Percentiles rank a stretch among this genome's conserved stretches.
Conservation (phyloP, 2,113 vertebrate genomes). For the Uropsilus gracilis region DNA sequence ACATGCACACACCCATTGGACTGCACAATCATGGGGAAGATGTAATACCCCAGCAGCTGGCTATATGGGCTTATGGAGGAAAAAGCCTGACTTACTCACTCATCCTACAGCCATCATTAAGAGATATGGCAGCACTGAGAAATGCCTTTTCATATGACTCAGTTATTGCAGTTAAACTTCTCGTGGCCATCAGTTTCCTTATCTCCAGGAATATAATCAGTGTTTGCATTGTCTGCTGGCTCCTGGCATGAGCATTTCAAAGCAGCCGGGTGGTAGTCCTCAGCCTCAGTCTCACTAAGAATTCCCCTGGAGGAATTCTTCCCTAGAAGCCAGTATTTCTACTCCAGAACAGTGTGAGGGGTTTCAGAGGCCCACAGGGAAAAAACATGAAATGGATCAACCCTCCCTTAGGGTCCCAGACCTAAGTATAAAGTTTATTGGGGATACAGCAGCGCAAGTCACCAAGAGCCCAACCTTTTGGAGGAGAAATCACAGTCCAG, state of each 20-base stretch:
- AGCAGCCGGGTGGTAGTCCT: background rate
- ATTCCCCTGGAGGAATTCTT: background rate
- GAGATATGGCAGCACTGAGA: background rate
- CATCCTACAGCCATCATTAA: too few species aligned
- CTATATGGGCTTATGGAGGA: too few species aligned
- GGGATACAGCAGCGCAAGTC: background rate
- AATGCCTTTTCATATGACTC: background rate
- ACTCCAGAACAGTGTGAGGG: background rate
- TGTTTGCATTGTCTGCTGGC: background rate
- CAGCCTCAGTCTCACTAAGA: background rate
- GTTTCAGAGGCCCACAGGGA: background rate
- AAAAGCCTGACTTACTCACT: too few species aligned
- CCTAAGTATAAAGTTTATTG: background rate
- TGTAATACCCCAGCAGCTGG: too few species aligned
- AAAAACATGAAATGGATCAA: background rate
- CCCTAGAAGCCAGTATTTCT: background rate
- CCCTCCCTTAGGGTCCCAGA: background rate
- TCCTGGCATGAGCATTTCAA: background rate
- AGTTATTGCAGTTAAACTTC: too few species aligned
- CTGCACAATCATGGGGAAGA: too few species aligned
- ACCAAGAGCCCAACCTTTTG: background rate
- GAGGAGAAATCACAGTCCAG: background rate
- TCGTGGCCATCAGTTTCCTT: background rate
- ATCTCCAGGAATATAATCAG: background rate
- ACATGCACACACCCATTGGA: too few species aligned